These are phyloP conservation scores for Autographa gamma DNA, from an alignment of 2,888 invertebrate genomes.

Conservation along the genomic window DNA sequence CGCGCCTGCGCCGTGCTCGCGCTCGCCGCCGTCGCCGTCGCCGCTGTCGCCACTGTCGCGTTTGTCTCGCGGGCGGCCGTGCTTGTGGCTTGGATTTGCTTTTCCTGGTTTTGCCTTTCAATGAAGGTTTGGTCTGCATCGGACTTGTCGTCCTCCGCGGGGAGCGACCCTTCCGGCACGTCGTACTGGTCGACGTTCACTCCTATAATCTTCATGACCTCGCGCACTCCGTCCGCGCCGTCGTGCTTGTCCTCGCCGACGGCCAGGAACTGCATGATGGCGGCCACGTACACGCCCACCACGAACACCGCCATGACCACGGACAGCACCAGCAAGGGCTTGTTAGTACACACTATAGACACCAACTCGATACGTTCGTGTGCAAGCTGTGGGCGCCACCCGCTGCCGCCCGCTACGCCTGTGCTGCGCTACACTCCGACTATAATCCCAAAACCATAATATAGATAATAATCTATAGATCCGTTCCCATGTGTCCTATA, in stretches of 20 bases:
- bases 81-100: no score
- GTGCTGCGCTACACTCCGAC: background rate
- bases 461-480: no score
- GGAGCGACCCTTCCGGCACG: background rate
- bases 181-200: background rate
- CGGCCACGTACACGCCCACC: conserved; percentile 63
- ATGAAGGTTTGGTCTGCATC: background rate
- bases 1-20: no score
- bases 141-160: conserved; percentile 9
- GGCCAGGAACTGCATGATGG: conserved; percentile 68
- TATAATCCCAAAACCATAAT: background rate
- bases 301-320: conserved; percentile 75
- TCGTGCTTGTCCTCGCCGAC: conserved; percentile 38
- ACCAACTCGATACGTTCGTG: conserved; percentile 34
- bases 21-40: no score
- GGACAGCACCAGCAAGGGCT: conserved; percentile 69
- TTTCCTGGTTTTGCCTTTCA: no score
- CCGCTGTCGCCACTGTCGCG: no score
- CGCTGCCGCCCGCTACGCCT: background rate
- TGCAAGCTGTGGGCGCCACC: conserved; percentile 17
- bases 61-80: no score
- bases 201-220: conserved; percentile 2
- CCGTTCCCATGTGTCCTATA: no score
- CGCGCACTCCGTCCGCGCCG: background rate
- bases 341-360: conserved; percentile 62